Conservation (phyloP, 2,797 vertebrate species). For the Spinus olivaceus region DNA sequence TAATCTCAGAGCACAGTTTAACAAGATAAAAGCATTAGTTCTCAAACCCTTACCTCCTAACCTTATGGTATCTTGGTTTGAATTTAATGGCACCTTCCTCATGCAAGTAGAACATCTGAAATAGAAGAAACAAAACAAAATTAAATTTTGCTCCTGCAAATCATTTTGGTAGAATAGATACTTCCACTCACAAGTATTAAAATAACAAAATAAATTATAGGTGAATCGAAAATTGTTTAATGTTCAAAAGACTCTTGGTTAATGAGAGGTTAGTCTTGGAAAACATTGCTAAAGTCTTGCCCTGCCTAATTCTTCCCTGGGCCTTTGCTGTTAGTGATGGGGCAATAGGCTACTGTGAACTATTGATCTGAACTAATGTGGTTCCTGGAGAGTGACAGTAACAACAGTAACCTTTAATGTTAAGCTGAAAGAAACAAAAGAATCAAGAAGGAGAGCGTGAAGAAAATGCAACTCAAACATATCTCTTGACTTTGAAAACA, state of each 20-base stretch:
- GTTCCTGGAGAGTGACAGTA: neutral
- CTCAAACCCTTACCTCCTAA: neutral
- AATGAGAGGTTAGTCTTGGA: neutral
- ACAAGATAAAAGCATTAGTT: neutral
- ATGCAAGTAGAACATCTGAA: neutral
- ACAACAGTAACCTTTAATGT: neutral
- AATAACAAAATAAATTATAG: neutral
- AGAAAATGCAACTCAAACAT: neutral
- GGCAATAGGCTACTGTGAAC: neutral
- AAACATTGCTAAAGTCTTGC: neutral
- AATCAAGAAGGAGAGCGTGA: neutral
- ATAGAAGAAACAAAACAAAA: neutral
- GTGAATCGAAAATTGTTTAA: neutral
- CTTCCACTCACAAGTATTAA: neutral
- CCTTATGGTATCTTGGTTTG: neutral
- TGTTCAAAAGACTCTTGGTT: neutral
- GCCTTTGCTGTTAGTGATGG: neutral
- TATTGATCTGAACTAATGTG: neutral
- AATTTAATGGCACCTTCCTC: neutral
- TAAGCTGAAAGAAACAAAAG: neutral
- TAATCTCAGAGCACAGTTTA: neutral
- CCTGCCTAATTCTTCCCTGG: neutral
- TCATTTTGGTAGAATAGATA: neutral
- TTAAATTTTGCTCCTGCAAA: neutral
- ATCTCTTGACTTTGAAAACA: neutral